Conservation (phyloP, 2,888 invertebrate genomes). For the Eilema griseolum region DNA sequence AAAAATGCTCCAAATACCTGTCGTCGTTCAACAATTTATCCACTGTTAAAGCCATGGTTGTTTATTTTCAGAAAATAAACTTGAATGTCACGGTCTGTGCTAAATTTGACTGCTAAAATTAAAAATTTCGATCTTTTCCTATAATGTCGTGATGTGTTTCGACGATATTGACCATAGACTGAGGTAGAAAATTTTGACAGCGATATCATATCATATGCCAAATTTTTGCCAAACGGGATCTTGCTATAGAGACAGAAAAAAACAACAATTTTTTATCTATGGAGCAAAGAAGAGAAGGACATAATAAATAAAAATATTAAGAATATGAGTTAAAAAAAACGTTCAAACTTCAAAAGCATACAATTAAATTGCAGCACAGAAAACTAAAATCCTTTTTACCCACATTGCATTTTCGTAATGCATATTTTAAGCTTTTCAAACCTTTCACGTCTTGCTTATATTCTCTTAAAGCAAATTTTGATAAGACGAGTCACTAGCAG, state of each 20-base stretch:
- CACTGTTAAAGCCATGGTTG: slow-evolving; percentile 76
- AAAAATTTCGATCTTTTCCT: slow-evolving; percentile 62
- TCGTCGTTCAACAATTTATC: slow-evolving; percentile 81
- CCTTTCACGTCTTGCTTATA: no score
- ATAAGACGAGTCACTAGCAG: no score
- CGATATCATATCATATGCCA: not conserved
- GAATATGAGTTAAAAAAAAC: no score
- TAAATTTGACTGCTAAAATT: slow-evolving; percentile 52
- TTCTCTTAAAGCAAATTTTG: no score
- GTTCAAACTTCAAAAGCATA: no score
- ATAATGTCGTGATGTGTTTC: slow-evolving; percentile 64
- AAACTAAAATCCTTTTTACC: no score
- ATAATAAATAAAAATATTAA: no score
- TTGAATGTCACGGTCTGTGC: slow-evolving; percentile 32
- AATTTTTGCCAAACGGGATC: not conserved
- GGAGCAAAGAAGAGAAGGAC: no score
- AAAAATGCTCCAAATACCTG: slow-evolving; percentile 64
- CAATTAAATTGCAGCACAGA: no score
- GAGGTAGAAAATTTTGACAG: slow-evolving; percentile 36
- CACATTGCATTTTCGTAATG: no score
- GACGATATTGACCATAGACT: slow-evolving; percentile 55
- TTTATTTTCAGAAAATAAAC: slow-evolving; percentile 43
- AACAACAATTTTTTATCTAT: no score
- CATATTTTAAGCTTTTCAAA: no score
- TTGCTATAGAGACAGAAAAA: not conserved